Evolutionary conservation across 2,797 vertebrate genomes (phyloP), one percentile per base, ranked within the genome.

Genomic region (Trachops cirrhosus): DNA sequence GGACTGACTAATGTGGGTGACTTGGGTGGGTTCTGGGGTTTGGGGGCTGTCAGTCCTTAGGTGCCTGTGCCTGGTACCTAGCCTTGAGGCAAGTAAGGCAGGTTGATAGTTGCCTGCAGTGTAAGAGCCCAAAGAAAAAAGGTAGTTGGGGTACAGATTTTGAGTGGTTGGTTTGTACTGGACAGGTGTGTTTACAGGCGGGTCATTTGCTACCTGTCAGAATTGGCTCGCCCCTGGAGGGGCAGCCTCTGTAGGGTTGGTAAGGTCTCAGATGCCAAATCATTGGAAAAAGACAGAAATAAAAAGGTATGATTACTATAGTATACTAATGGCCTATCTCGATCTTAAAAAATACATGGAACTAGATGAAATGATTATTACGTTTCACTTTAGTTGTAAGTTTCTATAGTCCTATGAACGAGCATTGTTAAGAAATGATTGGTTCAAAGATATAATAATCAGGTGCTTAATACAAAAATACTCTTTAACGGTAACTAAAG

Each of bases 401-500:
- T 44, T 68, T 46, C n/a, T 70, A 37, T 16, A 46, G 50, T 70
- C 22, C 19, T 50, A n/a, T 39, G 44, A 67, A 73, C 68, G 68
- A 59, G 21, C 6, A 79, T 24, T 62, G 10, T 29, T 32, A 90
- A 96, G 57, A 68, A 67, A 77, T 29, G 18, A 24, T 21, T 48
- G 32, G 9, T 18, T 62, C 24, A 59, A 46, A 68, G 37, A 71
- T 87, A 22, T 19, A 92, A 62, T 62, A 64, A 54, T 37, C n/a
- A 80, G 88, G 4, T 19, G 86, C 48, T 91, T 83, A 62, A 79
- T 50, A 70, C 1, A 91, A 78, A 95, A 75, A 57, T 52, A 89
- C 22, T 93, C 39, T 50, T 68, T 46, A 34, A 64, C 19, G 15
- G 54, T 78, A 59, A 68, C 48, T 75, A 73, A 73, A 41, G 3